Evolutionary conservation across 2,888 invertebrate genomes (phyloP).

Genomic region (Pristionchus japonicus): DNA sequence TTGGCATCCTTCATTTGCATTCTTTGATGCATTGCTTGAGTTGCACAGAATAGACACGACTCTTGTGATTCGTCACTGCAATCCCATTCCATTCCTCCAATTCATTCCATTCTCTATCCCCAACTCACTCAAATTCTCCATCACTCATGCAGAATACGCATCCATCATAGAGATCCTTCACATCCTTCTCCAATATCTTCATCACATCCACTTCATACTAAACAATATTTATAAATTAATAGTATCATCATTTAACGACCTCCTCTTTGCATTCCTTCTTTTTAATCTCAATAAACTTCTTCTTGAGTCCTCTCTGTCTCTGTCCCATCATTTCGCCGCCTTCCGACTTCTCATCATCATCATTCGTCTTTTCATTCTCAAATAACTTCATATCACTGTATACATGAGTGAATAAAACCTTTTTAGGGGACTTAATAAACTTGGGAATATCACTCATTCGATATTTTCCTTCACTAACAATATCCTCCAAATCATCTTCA

Average conservation of each 20-base stretch:
- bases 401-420: background rate
- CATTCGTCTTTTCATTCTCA: background rate
- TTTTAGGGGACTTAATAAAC: background rate
- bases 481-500: slow-evolving; percentile 18
- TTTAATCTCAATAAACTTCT: background rate
- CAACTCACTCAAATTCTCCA: slow-evolving; percentile 15
- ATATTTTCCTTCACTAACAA: background rate
- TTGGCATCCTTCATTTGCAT: background rate
- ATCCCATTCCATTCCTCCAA: background rate
- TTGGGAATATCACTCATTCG: background rate
- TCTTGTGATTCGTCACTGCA: background rate
- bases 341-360: background rate
- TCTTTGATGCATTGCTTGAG: background rate
- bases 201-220: background rate
- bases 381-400: background rate
- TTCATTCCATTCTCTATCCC: background rate
- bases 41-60: slow-evolving; percentile 7
- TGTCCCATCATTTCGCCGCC: background rate
- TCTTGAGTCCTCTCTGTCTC: background rate
- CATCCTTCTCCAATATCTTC: background rate
- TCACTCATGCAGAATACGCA: background rate
- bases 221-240: background rate
- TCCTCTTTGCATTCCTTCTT: background rate
- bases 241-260: background rate
- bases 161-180: background rate